phyloP scores from a whole-genome alignment of 2,888 invertebrate species.

The Junonia oenone region DNA sequence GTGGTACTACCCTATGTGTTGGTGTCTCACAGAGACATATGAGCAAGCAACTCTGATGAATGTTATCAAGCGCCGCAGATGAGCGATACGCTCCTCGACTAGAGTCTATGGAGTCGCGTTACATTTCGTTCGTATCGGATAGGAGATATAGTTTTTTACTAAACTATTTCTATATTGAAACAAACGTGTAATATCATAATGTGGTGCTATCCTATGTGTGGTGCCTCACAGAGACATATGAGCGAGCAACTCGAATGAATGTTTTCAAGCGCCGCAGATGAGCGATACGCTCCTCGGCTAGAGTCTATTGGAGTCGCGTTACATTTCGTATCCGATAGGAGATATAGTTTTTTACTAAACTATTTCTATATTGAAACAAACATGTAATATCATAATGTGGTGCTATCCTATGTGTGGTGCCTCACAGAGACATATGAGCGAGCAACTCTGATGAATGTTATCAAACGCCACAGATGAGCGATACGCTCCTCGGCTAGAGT shows the following conservation, averaged over 20 bases:
- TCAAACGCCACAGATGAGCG: slow-evolving; percentile 18
- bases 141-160: too few relatives aligned
- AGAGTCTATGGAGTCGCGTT: not conserved
- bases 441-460: slow-evolving; percentile 22
- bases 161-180: too few relatives aligned
- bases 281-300: slow-evolving; percentile 11
- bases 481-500: slow-evolving; percentile 2
- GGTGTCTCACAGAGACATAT: slow-evolving; percentile 21
- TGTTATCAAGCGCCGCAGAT: slow-evolving; percentile 18
- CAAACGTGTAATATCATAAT: not conserved
- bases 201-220: not conserved
- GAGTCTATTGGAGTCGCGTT: not conserved
- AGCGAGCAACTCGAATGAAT: slow-evolving; percentile 21
- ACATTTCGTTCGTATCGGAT: not conserved
- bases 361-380: too few relatives aligned
- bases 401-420: not conserved
- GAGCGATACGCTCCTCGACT: slow-evolving; percentile 15
- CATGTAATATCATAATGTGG: not conserved
- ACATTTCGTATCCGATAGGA: too few relatives aligned
- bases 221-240: slow-evolving; percentile 21
- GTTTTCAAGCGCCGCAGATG: slow-evolving; percentile 17
- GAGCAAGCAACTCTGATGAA: slow-evolving; percentile 20
- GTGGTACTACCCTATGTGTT: not conserved
- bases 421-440: slow-evolving; percentile 22
- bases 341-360: too few relatives aligned